Evolutionary conservation across 2,797 vertebrate species (phyloP), one percentile per base, ranked within the genome.

Genomic region (Microchirus variegatus): DNA sequence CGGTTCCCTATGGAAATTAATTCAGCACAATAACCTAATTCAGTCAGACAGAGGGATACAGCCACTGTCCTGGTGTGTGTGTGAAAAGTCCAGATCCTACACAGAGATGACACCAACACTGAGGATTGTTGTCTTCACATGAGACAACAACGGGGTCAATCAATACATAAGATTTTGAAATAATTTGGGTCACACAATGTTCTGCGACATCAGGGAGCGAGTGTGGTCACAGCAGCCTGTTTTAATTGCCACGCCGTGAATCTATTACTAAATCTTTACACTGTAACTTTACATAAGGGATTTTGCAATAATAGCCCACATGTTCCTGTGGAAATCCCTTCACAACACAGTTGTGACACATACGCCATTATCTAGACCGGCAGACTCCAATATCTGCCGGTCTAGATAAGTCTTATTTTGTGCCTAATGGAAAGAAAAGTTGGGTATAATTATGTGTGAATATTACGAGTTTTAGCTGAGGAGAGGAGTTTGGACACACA

Each of bases 11-110:
- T 87, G 90, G 87, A 90, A 88, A 88, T 90, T 80, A 77, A 87
- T 87, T 84, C 71, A 81, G 74, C 73, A 85, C 80, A 86, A 84
- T 88, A 90, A 90, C 89, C 89, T 76, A 81, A 69, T 88, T 90
- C 77, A 85, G 79, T 88, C 86, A 85, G 67, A 87, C 53, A 48
- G 40, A 47, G 47, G 48, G 58, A 45, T 56, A 63, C 31, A 59
- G 48, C 37, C 38, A 5, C 59, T 17, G 59, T 48, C 58, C 63
- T 41, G 40, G 14, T 49, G 55, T 58, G 67, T 58, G 67, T 22
- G 22, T 65, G 57, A 59, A 58, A 73, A 80, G 70, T 58, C 46
- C 40, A 22, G 12, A 70, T 63, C 59, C 51, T 42, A 26, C 31
- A 52, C 52, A 56, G 50, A 44, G 26, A 58, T 15, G 26, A 50